phyloP scores from a whole-genome alignment of 2,888 invertebrate species.

The Lucinisca nassula region DNA sequence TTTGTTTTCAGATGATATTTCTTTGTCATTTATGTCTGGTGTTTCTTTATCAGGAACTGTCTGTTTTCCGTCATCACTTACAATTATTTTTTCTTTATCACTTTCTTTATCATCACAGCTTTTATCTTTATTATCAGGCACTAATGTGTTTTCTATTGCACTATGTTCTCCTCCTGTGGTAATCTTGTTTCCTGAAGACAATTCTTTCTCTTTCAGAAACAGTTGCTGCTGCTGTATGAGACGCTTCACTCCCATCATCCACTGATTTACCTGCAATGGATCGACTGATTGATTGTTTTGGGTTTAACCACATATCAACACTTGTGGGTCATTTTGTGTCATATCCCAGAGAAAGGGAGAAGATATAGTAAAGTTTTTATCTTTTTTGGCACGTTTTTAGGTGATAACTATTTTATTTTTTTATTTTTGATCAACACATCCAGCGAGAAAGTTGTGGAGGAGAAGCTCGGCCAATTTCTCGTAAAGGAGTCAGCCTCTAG shows the following conservation, averaged over 20 bases:
- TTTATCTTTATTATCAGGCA: not conserved
- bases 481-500: too few relatives aligned
- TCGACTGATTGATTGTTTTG: too few relatives aligned
- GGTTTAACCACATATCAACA: too few relatives aligned
- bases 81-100: not conserved
- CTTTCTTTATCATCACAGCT: not conserved
- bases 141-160: not conserved
- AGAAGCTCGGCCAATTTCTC: too few relatives aligned
- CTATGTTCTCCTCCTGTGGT: not conserved
- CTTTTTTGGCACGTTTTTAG: too few relatives aligned
- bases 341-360: too few relatives aligned
- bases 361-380: too few relatives aligned
- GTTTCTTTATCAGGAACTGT: too few relatives aligned
- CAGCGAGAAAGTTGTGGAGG: too few relatives aligned
- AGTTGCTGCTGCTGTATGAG: constrained; percentile 66
- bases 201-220: constrained; percentile 51
- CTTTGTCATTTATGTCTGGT: not conserved
- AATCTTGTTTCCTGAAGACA: constrained; percentile 28
- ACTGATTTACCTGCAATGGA: constrained; percentile 54
- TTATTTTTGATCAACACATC: too few relatives aligned
- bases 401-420: too few relatives aligned
- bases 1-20: not conserved
- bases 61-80: not conserved
- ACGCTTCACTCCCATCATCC: constrained; percentile 68
- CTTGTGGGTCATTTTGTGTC: too few relatives aligned